A percentile compares a stretch with the other conserved stretches of the same genome.
Evolutionary conservation across 1,140 invertebrate species (phyloP).

Genomic region (Manduca sexta): DNA sequence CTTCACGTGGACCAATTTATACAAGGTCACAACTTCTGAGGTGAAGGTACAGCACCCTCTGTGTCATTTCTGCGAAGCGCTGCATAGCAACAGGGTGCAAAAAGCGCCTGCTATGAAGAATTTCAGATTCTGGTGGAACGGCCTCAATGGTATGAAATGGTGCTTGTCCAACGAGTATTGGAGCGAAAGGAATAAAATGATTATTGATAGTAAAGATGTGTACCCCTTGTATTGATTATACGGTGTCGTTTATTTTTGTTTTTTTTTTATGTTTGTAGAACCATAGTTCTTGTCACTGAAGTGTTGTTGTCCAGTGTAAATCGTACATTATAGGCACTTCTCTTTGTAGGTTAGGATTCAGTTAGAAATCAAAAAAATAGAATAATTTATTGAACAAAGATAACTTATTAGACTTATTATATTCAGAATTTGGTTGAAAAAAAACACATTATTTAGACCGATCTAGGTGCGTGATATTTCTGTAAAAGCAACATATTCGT

Average conservation of each 20-base stretch:
- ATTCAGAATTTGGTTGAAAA: no score
- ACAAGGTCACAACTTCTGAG: conserved; percentile 17
- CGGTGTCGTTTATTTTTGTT: not conserved
- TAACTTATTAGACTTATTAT: no score
- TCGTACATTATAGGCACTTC: no score
- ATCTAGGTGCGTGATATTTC: no score
- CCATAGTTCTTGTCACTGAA: no score
- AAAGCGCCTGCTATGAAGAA: conserved; percentile 10
- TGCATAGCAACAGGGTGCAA: conserved; percentile 12
- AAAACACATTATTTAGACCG: no score
- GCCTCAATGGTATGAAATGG: conserved; percentile 21
- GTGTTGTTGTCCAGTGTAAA: no score
- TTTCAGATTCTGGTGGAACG: conserved; percentile 36
- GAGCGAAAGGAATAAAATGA: conserved; percentile 7
- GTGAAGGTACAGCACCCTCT: conserved; percentile 15
- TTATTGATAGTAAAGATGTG: conserved; percentile 11
- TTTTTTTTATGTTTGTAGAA: no score
- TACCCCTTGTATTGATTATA: conserved; percentile 16
- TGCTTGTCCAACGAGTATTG: conserved; percentile 18
- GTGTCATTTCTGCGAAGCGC: conserved; percentile 29
- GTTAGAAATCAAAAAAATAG: no score
- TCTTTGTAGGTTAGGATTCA: no score
- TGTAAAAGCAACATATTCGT: not conserved
- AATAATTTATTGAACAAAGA: no score
- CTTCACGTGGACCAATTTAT: conserved; percentile 41